Evolutionary conservation across 2,797 vertebrate species (phyloP).

Genomic region (Tapera naevia): DNA sequence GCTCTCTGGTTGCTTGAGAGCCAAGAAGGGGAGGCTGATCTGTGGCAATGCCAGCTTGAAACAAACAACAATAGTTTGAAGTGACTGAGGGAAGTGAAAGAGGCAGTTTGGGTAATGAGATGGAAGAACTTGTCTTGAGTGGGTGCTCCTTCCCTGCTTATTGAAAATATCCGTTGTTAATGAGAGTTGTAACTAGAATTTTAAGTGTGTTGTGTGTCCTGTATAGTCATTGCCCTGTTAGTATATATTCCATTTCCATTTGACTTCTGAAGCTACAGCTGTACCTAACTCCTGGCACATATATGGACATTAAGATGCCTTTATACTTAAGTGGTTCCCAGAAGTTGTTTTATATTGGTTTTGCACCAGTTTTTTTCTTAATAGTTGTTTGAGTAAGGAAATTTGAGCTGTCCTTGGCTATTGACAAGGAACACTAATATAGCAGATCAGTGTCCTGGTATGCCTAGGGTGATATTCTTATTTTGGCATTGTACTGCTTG

Average conservation of each 20-base stretch:
- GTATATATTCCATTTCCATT: neutral
- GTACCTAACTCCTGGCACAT: neutral
- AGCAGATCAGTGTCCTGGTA: neutral
- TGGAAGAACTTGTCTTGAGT: conserved; percentile 16
- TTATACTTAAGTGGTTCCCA: neutral
- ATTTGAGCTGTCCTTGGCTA: neutral
- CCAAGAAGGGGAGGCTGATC: neutral
- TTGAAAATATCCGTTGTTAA: conserved; percentile 25
- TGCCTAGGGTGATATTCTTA: neutral
- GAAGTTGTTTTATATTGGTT: neutral
- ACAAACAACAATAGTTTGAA: neutral
- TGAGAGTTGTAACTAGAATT: neutral
- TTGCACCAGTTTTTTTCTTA: neutral
- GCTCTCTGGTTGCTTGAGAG: neutral
- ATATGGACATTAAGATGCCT: neutral
- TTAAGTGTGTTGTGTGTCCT: neutral
- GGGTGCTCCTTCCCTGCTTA: neutral
- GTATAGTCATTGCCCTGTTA: neutral
- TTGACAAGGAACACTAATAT: neutral
- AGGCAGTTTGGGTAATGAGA: neutral
- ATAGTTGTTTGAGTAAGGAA: neutral
- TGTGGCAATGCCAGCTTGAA: neutral
- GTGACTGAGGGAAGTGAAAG: neutral
- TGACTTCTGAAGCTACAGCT: neutral
- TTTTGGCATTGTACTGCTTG: neutral